Base-by-base conservation (phyloP, 2,888 invertebrate species). In the Cheilosia scutellata region DNA sequence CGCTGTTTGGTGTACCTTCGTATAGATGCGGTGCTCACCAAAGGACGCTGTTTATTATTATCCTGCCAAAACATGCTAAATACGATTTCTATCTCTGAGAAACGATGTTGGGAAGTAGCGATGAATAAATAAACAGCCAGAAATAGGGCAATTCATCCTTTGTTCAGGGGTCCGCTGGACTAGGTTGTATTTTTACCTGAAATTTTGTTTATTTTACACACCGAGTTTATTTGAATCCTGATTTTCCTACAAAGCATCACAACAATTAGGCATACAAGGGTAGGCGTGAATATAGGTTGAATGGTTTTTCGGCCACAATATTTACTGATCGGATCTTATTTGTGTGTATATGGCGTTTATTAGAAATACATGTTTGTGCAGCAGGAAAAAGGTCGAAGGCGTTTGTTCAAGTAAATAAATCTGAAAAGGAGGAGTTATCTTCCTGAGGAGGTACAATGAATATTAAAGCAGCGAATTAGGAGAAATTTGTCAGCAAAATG, bases 11-110 rank as follows among this genome's bases (percentile, higher is more conserved):
- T 33, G 20, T 20, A 20, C 20, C 20, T 20, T 20, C 20, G 20
- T 20, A 20, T 20, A 20, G 20, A 20, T 20, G 20, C 20, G 55
- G 31, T 58, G 13, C 72, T 65, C 58, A 16, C 16, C 16, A 27
- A 9, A 66, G 37, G 66, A 66, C 72, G 49, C 60, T 80, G 65
- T 71, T 84, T 84, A 80, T 84, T 84, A 84, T 80, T 76, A 76
- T 84, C 80, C 80, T 79, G 75, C 84, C 79, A 79, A 65, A 79
- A 79, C 57, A 75, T 79, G 83, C 68, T 75, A 71, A 84, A 76
- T 75, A 75, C 71, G 84, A 80, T 79, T 71, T 75, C 71, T 84
- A 80, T 84, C 80, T 84, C 58, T 75, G 80, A 66, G 66, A 77
- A 71, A 71, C 70, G 82, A 76, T 65, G 11, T 29, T 51, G 4